A percentile compares a stretch with the other conserved stretches of the same genome.
Evolutionary conservation across 2,797 vertebrate species (phyloP).

Genomic region (Phoeniculus purpureus): DNA sequence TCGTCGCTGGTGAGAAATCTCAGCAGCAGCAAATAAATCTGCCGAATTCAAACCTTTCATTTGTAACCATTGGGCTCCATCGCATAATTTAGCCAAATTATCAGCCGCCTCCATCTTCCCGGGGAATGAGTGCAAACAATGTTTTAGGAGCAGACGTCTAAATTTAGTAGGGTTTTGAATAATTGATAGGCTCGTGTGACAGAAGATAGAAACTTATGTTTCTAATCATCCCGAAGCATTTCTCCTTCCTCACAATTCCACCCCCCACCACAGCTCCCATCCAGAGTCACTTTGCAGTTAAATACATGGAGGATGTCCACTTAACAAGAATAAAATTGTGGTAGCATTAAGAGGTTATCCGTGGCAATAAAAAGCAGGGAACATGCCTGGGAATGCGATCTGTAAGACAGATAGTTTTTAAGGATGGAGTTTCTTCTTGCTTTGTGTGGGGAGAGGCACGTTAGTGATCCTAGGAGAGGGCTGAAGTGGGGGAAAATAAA

Average conservation of each 20-base stretch:
- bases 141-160: conserved; percentile 72
- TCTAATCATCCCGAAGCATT: conserved; percentile 72
- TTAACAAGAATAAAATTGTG: conserved; percentile 75
- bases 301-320: conserved; percentile 70
- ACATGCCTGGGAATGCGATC: conserved; percentile 77
- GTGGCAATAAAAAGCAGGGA: conserved; percentile 69
- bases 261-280: neutral
- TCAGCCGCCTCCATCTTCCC: conserved; percentile 39
- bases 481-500: neutral
- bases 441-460: conserved; percentile 63
- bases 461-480: conserved; percentile 51
- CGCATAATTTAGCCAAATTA: conserved; percentile 61
- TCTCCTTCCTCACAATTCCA: neutral
- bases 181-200: conserved; percentile 56
- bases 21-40: conserved; percentile 16
- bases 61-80: conserved; percentile 37
- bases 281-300: conserved; percentile 60
- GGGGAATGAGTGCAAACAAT: conserved; percentile 55
- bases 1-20: neutral
- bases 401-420: conserved; percentile 76
- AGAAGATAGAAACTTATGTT: conserved; percentile 71
- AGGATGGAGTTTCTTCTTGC: conserved; percentile 73
- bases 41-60: conserved; percentile 33
- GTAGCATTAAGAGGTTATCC: conserved; percentile 78
- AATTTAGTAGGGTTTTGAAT: conserved; percentile 67